Base-by-base conservation (phyloP, 1,140 invertebrate genomes). In the Lerema accius region DNA sequence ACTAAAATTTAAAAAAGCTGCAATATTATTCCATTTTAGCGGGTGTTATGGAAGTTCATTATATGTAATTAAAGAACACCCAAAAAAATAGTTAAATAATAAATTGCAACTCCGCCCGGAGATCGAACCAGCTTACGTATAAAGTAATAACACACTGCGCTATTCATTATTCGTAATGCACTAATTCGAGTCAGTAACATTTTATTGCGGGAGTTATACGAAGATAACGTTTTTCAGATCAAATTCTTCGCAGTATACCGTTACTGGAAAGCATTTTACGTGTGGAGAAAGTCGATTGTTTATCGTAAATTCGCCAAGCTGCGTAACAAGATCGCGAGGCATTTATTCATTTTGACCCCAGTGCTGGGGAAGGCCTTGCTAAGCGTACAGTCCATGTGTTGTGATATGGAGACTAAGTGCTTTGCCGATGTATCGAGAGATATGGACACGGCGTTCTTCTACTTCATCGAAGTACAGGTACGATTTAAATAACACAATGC, bases 251-350 rank as follows among this genome's bases (percentile, higher is more conserved):
- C 91, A 13, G 81, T 93, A 15, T 97, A 95, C 78, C 92, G 95
- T 7, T 92, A 94, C 48, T 97, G 96, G 96, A 97, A 97, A 84
- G 94, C 95, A 0, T 96, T 97, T 81, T 95, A 94, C 71, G 92
- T 95, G 0, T 97, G 96, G 96, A 91, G 93, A 35, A 95, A 95
- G 75, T 94, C 94, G n/a, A 93, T 97, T 11, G 87, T 93, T 16
- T 94, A 92, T 65, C 92, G 92, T 32, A 97, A 96, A 82, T 93
- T 94, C 43, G 91, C 80, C 37, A 80, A 86, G 5, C 93, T 94
- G 0, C 93, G 92, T 10, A 92, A 91, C 39, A 86, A 89, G 60
- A 75, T 97, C 0, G 87, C 92, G 10, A 92, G 94, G 26, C 93
- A 95, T 78, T 85, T 97, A 3, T 96, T 97, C 65, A 93, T 95